Evolutionary conservation across 1,140 invertebrate genomes (phyloP).

Genomic region (Cecropterus lyciades): DNA sequence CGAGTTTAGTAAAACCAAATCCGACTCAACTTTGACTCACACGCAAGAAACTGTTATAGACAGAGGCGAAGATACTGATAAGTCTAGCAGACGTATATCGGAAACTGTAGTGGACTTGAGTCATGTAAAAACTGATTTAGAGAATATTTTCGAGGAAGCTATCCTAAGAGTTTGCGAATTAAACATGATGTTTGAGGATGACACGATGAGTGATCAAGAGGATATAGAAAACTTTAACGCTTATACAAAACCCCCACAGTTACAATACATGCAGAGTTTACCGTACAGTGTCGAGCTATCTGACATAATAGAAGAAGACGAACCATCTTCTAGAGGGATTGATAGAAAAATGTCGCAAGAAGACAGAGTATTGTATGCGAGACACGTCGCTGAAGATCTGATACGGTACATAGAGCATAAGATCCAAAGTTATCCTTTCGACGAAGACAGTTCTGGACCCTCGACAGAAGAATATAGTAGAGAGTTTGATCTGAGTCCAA

Average conservation of each 20-base stretch:
- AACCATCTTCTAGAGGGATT: slow-evolving; percentile 61
- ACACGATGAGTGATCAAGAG: slow-evolving; percentile 74
- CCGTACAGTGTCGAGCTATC: slow-evolving; percentile 74
- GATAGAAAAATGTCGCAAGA: slow-evolving; percentile 57
- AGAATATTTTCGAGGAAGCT: slow-evolving; percentile 71
- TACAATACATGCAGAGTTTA: slow-evolving; percentile 59
- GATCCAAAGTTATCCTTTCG: slow-evolving; percentile 54
- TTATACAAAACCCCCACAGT: slow-evolving; percentile 67
- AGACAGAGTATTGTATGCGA: slow-evolving; percentile 48
- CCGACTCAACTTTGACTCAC: slow-evolving; percentile 71
- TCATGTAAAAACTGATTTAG: slow-evolving; percentile 72
- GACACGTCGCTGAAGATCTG: slow-evolving; percentile 62
- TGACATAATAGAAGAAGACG: slow-evolving; percentile 79
- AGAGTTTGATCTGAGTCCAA: slow-evolving; percentile 67
- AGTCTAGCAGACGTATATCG: slow-evolving; percentile 62
- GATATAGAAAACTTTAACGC: slow-evolving; percentile 72
- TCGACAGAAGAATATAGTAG: slow-evolving; percentile 59
- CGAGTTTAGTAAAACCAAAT: slow-evolving; percentile 78
- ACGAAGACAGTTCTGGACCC: slow-evolving; percentile 51
- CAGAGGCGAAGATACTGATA: slow-evolving; percentile 55
- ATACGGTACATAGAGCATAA: slow-evolving; percentile 66
- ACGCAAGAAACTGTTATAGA: slow-evolving; percentile 80
- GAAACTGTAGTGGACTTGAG: slow-evolving; percentile 74
- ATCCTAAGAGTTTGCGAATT: slow-evolving; percentile 56
- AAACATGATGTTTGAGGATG: slow-evolving; percentile 59